A percentile compares a stretch with the other conserved stretches of the same genome.
Evolutionary conservation across 2,888 invertebrate species (phyloP).

Genomic region (Galeruca laticollis): DNA sequence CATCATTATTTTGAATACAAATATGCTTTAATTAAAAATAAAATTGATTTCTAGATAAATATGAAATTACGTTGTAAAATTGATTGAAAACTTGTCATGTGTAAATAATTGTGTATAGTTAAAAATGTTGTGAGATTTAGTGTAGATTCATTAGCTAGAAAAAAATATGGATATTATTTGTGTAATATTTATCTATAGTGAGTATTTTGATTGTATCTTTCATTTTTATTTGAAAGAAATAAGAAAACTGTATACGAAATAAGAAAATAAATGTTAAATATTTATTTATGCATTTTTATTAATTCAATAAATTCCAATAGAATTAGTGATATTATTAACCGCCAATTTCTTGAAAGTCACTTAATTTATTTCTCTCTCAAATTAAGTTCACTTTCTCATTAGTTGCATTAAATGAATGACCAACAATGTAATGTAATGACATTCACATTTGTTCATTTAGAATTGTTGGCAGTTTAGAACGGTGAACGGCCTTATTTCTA

Average conservation of each 20-base stretch:
- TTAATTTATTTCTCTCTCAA: too few species aligned
- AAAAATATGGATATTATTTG: conserved; percentile 32
- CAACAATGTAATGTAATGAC: too few species aligned
- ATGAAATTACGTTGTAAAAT: not conserved
- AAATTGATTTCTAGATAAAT: conserved; percentile 6
- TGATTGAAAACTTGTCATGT: conserved; percentile 10
- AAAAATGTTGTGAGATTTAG: conserved; percentile 39
- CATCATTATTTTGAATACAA: not conserved
- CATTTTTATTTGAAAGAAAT: conserved; percentile 29
- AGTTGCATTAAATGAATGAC: too few species aligned
- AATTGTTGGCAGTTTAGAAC: too few species aligned
- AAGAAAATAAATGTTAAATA: conserved; percentile 33
- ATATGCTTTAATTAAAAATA: not conserved
- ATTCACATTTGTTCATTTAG: too few species aligned
- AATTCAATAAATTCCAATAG: not conserved
- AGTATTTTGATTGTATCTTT: conserved; percentile 21
- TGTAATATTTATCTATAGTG: conserved; percentile 27
- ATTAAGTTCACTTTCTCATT: too few species aligned
- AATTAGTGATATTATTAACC: too few species aligned
- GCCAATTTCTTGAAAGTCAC: too few species aligned
- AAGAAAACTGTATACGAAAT: conserved; percentile 28
- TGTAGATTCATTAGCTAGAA: conserved; percentile 27
- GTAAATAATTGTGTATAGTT: conserved; percentile 46
- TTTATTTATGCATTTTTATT: not conserved
- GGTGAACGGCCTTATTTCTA: too few species aligned